phyloP scores from a whole-genome alignment of 2,888 invertebrate species.

The Aphidoletes aphidimyza region DNA sequence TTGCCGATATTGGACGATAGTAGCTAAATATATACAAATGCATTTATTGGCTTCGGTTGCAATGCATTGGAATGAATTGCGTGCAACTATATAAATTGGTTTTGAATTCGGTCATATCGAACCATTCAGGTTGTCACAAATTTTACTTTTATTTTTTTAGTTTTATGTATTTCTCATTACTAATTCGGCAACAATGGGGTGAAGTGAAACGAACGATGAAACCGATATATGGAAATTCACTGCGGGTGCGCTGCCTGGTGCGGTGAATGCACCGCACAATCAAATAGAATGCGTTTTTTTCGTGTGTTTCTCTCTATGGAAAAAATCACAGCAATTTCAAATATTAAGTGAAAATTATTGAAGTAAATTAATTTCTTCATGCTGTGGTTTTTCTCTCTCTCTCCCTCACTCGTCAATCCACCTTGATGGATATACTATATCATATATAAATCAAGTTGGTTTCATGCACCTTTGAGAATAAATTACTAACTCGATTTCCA shows the following conservation, averaged over 20 bases:
- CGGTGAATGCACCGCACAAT: too few relatives aligned
- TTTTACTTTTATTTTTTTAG: not conserved
- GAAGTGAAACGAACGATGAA: not conserved
- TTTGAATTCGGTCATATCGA: not conserved
- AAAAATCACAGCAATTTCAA: not conserved
- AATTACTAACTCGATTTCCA: not conserved
- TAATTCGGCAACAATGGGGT: not conserved
- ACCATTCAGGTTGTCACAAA: not conserved
- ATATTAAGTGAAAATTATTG: not conserved
- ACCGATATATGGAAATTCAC: too few relatives aligned
- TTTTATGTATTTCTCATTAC: not conserved
- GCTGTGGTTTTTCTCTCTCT: not conserved
- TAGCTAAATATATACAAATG: not conserved
- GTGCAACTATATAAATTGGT: conserved; percentile 33
- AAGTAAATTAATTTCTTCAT: not conserved
- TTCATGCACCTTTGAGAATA: not conserved
- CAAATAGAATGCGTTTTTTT: not conserved
- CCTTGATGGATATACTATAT: too few relatives aligned
- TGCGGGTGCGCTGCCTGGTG: too few relatives aligned
- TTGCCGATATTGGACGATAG: not conserved
- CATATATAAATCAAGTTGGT: not conserved
- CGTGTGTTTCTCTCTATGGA: too few relatives aligned
- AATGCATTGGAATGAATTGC: not conserved
- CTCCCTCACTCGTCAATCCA: too few relatives aligned
- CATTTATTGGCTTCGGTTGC: not conserved